These are phyloP conservation scores for Palythoa heliodiscus DNA, from an alignment of 92 coral and sea anemone genomes.

Conservation along the genomic window DNA sequence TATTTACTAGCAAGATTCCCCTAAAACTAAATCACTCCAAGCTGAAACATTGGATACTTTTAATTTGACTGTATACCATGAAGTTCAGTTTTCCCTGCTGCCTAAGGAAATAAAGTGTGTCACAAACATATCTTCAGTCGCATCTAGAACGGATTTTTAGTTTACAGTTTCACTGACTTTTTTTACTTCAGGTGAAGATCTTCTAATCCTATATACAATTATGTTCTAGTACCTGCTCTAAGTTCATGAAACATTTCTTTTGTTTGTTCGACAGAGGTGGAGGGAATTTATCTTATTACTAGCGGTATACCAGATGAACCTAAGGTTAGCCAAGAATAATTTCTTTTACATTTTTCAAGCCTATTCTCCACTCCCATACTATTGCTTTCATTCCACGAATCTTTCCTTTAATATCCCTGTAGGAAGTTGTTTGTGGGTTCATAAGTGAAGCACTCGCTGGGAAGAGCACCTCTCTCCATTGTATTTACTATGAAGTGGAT, in stretches of 20 bases:
- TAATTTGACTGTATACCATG: neutral
- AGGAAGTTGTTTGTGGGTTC: constrained; percentile 95
- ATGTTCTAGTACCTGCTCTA: neutral
- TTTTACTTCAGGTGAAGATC: neutral
- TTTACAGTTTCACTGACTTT: neutral
- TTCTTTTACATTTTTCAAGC: neutral
- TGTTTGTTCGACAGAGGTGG: constrained; percentile 70
- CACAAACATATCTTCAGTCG: neutral
- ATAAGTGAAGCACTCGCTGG: constrained; percentile 97
- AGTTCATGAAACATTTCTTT: neutral
- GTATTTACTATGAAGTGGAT: constrained; percentile 91
- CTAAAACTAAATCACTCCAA: too few species aligned
- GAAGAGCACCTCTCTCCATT: constrained; percentile 73
- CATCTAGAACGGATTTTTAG: neutral
- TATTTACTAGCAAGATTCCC: too few species aligned
- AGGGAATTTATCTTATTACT: constrained; percentile 89
- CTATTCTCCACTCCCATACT: neutral
- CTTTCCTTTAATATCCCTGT: neutral
- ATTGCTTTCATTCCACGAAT: neutral
- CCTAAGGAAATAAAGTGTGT: neutral
- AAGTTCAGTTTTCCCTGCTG: neutral
- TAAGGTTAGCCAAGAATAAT: constrained; percentile 54
- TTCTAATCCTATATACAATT: neutral
- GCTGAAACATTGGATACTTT: too few species aligned
- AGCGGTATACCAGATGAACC: constrained; percentile 97